A percentile compares a stretch with the other conserved stretches of the same genome.
These are phyloP conservation scores for Crenuchus spilurus DNA, from an alignment of 2,797 vertebrate genomes.

Conservation along the genomic window DNA sequence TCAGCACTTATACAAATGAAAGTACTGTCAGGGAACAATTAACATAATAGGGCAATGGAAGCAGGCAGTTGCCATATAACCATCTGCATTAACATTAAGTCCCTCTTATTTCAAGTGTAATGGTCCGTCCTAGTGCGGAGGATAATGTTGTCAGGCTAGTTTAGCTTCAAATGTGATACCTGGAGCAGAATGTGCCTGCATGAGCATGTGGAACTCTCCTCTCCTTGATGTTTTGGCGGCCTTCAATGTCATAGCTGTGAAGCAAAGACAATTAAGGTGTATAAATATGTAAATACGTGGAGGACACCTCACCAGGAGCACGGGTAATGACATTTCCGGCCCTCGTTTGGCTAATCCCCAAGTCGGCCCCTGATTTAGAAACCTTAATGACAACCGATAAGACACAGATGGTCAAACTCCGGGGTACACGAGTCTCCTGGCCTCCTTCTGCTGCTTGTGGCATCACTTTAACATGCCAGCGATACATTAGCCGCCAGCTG, in stretches of 20 bases:
- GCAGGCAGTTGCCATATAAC: constrained; percentile 22
- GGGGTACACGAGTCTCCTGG: constrained; percentile 72
- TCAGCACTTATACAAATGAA: not conserved
- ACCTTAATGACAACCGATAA: constrained; percentile 84
- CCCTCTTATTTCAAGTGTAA: constrained; percentile 31
- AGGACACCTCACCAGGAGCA: constrained; percentile 73
- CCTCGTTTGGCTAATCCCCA: constrained; percentile 81
- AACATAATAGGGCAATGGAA: constrained; percentile 19
- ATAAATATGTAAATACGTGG: constrained; percentile 84
- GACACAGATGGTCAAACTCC: constrained; percentile 82
- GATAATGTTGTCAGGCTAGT: constrained; percentile 28
- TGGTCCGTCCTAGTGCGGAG: constrained; percentile 8
- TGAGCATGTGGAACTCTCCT: constrained; percentile 16
- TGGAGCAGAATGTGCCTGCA: constrained; percentile 24
- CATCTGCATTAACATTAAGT: constrained; percentile 9
- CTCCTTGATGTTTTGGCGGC: constrained; percentile 51
- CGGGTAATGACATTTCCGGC: constrained; percentile 80
- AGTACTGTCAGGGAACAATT: constrained; percentile 15
- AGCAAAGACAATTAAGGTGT: constrained; percentile 82
- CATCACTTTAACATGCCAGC: constrained; percentile 69
- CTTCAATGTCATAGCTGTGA: constrained; percentile 76
- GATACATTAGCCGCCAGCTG: constrained; percentile 75
- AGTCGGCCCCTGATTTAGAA: constrained; percentile 82
- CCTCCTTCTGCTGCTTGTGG: constrained; percentile 69
- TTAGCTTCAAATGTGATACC: constrained; percentile 37